These are phyloP conservation scores for Pocota personata DNA, from an alignment of 2,888 invertebrate species.

Conservation along the genomic window DNA sequence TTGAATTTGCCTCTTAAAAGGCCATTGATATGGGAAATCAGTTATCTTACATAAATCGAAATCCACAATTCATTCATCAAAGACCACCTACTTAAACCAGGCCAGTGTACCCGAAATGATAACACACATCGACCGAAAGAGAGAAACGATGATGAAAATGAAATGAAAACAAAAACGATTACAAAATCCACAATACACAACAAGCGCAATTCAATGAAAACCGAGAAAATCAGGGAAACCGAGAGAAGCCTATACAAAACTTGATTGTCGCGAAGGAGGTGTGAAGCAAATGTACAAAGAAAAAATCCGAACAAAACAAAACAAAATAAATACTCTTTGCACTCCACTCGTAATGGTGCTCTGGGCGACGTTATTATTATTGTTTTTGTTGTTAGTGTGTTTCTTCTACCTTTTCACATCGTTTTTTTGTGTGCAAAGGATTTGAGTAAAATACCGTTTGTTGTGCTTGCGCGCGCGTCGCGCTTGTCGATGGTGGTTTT, in stretches of 20 bases:
- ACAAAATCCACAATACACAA: constrained; percentile 2
- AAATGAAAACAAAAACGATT: constrained; percentile 45
- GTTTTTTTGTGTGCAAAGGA: constrained; percentile 38
- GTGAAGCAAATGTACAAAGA: constrained; percentile 38
- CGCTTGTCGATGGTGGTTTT: constrained; percentile 11
- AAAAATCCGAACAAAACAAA: constrained; percentile 67
- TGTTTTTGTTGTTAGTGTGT: constrained; percentile 60
- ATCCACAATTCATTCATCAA: constrained; percentile 41
- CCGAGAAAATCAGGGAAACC: not conserved
- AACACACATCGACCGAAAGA: not conserved
- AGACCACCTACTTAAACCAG: not conserved
- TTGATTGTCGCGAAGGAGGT: constrained; percentile 48
- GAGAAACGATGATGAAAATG: constrained; percentile 9
- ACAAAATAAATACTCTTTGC: constrained; percentile 55
- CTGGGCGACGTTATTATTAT: constrained; percentile 39
- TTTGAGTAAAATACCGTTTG: constrained; percentile 70
- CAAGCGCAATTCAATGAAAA: not conserved
- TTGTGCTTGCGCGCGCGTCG: constrained; percentile 49
- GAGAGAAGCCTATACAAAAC: not conserved
- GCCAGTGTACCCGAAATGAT: not conserved
- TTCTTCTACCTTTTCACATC: constrained; percentile 22
- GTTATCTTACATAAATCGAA: not conserved
- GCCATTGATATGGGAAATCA: constrained; percentile 42
- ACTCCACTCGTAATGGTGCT: constrained; percentile 2
- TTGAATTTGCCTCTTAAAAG: constrained; percentile 16